phyloP scores from a whole-genome alignment of 2,888 invertebrate species.

The Melipona bicolor region DNA sequence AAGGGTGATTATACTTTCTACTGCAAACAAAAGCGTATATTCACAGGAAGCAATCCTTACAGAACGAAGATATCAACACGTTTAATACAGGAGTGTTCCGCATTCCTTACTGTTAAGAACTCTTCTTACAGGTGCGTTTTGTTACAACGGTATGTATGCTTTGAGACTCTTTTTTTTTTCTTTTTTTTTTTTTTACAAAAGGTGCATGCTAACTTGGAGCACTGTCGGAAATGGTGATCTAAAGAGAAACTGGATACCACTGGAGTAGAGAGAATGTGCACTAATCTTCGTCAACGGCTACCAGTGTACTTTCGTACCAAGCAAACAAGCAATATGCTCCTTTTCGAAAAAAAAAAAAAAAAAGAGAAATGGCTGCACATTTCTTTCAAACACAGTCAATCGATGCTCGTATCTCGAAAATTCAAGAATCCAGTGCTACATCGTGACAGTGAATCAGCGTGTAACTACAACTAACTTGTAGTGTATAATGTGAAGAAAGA shows the following conservation, averaged over 20 bases:
- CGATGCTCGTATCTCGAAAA: background rate
- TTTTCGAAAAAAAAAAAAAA: background rate
- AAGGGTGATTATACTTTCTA: slow-evolving; percentile 37
- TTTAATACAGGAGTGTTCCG: slow-evolving; percentile 56
- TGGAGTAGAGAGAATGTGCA: slow-evolving; percentile 62
- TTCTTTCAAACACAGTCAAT: background rate
- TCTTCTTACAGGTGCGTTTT: slow-evolving; percentile 60
- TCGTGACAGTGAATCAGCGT: background rate
- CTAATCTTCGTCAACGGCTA: slow-evolving; percentile 61
- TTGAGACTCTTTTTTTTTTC: slow-evolving; percentile 14
- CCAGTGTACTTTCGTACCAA: slow-evolving; percentile 39
- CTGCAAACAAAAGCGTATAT: slow-evolving; percentile 67
- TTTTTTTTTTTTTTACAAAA: slow-evolving; percentile 44
- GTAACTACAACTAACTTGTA: background rate
- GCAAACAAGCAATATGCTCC: slow-evolving; percentile 36
- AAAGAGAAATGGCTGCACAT: background rate
- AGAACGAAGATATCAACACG: slow-evolving; percentile 53
- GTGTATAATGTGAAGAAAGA: background rate
- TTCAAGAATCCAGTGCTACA: background rate
- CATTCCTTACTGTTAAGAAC: slow-evolving; percentile 61
- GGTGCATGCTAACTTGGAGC: slow-evolving; percentile 64
- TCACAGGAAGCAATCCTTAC: slow-evolving; percentile 66
- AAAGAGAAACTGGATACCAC: slow-evolving; percentile 58
- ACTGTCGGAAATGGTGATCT: slow-evolving; percentile 53
- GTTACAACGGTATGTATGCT: slow-evolving; percentile 41